Conservation (phyloP, 1,140 invertebrate species). For the Cydia strobilella region DNA sequence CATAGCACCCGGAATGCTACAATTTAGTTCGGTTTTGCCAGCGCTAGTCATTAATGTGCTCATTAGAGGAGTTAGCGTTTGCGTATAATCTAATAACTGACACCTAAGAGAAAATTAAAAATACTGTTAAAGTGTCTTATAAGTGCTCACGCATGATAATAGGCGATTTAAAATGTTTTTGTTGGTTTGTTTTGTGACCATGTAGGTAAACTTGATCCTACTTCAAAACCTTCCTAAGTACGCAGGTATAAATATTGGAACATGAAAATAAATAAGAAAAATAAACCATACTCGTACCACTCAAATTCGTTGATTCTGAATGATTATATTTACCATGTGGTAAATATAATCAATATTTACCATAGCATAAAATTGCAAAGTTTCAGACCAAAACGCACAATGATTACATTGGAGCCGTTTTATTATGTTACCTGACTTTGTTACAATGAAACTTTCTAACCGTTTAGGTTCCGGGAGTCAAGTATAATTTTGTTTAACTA, state of each 20-base stretch:
- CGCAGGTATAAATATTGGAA: too few relatives aligned
- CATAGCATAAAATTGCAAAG: not conserved
- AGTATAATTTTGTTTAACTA: not conserved
- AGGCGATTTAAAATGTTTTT: too few relatives aligned
- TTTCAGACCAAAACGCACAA: constrained; percentile 38
- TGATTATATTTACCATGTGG: not conserved
- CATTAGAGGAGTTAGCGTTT: not conserved
- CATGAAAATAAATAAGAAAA: too few relatives aligned
- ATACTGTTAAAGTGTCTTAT: too few relatives aligned
- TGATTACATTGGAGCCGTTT: constrained; percentile 48
- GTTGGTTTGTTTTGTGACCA: too few relatives aligned
- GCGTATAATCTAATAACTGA: not conserved
- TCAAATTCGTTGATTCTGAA: not conserved
- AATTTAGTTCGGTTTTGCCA: not conserved
- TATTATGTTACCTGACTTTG: constrained; percentile 51
- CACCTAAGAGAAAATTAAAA: not conserved
- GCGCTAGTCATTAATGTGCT: constrained; percentile 6
- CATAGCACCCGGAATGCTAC: not conserved
- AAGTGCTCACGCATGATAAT: too few relatives aligned
- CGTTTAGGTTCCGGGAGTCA: constrained; percentile 44
- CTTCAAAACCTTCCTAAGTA: too few relatives aligned
- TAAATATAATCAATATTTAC: too few relatives aligned
- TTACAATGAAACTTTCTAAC: constrained; percentile 51
- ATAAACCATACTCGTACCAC: too few relatives aligned
- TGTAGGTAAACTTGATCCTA: too few relatives aligned